Evolutionary conservation across 2,113 vertebrate genomes (phyloP).

Genomic region (Phrynosoma platyrhinos): DNA sequence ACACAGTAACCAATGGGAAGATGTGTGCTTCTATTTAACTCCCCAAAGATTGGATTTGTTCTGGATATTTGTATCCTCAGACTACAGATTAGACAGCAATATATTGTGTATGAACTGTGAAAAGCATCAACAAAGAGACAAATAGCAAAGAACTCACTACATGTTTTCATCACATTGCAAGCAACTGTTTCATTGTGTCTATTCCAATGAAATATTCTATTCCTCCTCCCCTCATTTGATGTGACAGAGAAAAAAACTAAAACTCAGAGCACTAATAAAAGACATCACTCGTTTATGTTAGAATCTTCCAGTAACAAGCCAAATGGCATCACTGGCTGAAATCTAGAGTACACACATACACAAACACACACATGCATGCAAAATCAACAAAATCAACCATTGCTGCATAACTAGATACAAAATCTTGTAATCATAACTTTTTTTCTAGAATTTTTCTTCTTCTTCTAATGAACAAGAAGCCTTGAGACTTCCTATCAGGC

Average conservation of each 20-base stretch:
- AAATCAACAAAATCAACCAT: too few species aligned
- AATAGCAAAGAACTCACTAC: not conserved
- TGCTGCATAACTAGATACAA: too few species aligned
- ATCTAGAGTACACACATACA: not conserved
- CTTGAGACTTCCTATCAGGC: too few species aligned
- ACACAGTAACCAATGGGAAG: not conserved
- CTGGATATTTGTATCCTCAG: not conserved
- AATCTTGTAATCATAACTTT: too few species aligned
- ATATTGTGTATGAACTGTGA: not conserved
- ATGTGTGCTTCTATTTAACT: not conserved
- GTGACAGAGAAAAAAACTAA: not conserved
- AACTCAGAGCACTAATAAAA: not conserved
- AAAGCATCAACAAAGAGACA: not conserved
- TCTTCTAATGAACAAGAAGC: too few species aligned
- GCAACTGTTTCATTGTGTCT: not conserved
- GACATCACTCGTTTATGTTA: not conserved
- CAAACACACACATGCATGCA: too few species aligned
- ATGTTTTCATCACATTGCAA: not conserved
- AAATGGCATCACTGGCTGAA: not conserved
- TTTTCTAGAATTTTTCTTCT: too few species aligned
- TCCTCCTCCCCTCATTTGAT: not conserved
- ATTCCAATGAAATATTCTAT: not conserved
- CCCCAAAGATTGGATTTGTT: not conserved
- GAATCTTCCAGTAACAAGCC: not conserved
- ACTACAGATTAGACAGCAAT: slow-evolving; percentile 5